phyloP scores from a whole-genome alignment of 2,888 invertebrate genomes.

The Caenorhabditis sp. region DNA sequence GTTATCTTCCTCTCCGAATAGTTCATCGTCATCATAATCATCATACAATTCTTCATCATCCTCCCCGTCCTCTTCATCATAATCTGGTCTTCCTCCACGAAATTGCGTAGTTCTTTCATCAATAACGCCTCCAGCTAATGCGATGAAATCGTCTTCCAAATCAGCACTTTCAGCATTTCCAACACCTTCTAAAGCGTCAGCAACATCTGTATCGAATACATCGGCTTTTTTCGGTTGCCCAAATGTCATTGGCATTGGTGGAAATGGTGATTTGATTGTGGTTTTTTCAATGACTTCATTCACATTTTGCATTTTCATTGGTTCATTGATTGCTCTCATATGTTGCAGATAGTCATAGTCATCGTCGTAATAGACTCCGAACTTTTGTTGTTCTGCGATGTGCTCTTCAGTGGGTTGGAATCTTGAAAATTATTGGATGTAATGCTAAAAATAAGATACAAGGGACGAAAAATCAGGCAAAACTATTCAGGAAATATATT shows the following conservation, averaged over 20 bases:
- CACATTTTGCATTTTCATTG: constrained; percentile 33
- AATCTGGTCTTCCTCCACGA: constrained; percentile 41
- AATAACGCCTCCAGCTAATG: constrained; percentile 78
- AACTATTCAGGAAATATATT: too few relatives aligned
- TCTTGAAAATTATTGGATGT: not conserved
- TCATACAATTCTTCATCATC: constrained; percentile 45
- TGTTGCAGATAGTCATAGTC: constrained; percentile 94
- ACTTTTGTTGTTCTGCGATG: constrained; percentile 78
- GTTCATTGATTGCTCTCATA: constrained; percentile 75
- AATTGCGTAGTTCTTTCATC: constrained; percentile 36
- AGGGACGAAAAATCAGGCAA: too few relatives aligned
- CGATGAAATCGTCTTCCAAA: constrained; percentile 90
- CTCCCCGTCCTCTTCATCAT: constrained; percentile 34
- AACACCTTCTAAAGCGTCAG: constrained; percentile 44
- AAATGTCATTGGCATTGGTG: constrained; percentile 27
- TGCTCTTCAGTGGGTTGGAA: constrained; percentile 50
- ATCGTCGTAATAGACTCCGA: constrained; percentile 91
- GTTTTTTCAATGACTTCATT: constrained; percentile 41
- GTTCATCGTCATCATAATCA: constrained; percentile 47
- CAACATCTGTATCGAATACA: constrained; percentile 49
- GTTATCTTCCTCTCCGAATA: constrained; percentile 24
- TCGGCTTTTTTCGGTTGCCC: constrained; percentile 29
- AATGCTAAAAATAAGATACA: too few relatives aligned
- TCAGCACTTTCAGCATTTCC: constrained; percentile 78
- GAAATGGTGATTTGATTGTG: constrained; percentile 20